phyloP scores from a whole-genome alignment of 2,113 vertebrate species.

The Ptilonorhynchus violaceus region DNA sequence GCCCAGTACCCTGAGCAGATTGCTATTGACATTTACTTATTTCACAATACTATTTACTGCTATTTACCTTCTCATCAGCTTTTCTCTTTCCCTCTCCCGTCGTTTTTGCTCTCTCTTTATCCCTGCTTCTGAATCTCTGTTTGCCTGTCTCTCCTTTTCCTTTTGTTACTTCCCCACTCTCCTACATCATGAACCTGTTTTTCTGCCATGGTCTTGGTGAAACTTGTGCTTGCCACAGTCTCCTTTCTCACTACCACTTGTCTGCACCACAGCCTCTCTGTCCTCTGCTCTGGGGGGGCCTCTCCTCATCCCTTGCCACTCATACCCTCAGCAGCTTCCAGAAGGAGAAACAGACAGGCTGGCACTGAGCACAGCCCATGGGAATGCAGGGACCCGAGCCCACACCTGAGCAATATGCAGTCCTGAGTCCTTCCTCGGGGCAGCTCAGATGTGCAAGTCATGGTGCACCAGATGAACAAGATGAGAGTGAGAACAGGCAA shows the following conservation, averaged over 20 bases:
- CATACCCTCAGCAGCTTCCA: not conserved
- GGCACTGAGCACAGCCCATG: not conserved
- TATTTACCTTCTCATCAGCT: not conserved
- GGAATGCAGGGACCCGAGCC: not conserved
- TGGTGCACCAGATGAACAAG: not conserved
- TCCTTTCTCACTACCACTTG: not conserved
- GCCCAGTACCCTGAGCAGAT: not conserved
- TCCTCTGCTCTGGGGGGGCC: not conserved
- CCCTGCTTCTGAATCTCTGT: not conserved
- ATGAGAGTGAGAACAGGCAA: not conserved
- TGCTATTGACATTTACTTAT: not conserved
- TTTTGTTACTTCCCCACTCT: not conserved
- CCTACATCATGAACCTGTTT: not conserved
- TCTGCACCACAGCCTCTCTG: not conserved
- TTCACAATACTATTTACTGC: not conserved
- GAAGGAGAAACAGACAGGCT: not conserved
- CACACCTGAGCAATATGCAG: fast-evolving
- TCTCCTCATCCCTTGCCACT: not conserved
- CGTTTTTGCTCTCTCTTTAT: not conserved
- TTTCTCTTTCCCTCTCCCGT: not conserved
- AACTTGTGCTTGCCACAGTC: not conserved
- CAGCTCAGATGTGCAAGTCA: not conserved
- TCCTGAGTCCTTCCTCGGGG: not conserved
- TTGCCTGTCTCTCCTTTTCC: not conserved
- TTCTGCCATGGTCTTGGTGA: not conserved